These are phyloP conservation scores for Pimpla rufipes DNA, from an alignment of 2,888 invertebrate genomes.

Conservation along the genomic window DNA sequence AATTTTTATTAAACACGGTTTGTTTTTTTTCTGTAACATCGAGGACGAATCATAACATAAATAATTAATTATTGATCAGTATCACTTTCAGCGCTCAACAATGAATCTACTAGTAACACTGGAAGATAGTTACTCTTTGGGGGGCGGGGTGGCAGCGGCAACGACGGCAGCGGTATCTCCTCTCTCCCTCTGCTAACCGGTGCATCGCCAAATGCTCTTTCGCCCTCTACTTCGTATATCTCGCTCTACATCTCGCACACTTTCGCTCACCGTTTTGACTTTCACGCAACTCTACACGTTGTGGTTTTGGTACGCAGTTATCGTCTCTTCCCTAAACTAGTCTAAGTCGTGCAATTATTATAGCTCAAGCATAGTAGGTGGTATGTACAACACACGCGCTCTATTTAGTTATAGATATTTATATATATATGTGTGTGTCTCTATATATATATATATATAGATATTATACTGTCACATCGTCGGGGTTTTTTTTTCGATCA, in stretches of 20 bases:
- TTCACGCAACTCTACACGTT: conserved; percentile 52
- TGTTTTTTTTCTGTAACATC: conserved; percentile 83
- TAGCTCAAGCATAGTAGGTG: conserved; percentile 80
- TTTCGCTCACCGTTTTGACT: conserved; percentile 69
- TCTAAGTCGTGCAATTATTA: conserved; percentile 78
- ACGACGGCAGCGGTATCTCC: conserved; percentile 70
- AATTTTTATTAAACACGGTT: conserved; percentile 85
- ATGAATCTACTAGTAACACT: conserved; percentile 84
- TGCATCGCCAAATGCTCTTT: conserved; percentile 57
- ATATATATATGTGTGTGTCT: conserved; percentile 1
- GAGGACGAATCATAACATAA: conserved; percentile 85
- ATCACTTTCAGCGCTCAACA: conserved; percentile 85
- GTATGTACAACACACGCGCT: conserved; percentile 82
- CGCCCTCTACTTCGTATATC: conserved; percentile 63
- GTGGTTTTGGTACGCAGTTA: conserved; percentile 75
- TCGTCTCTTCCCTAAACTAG: conserved; percentile 74
- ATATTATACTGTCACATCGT: conserved; percentile 68
- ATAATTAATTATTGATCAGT: conserved; percentile 84
- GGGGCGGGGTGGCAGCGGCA: conserved; percentile 69
- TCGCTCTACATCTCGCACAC: conserved; percentile 56
- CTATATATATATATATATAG: conserved; percentile 21
- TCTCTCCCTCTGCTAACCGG: conserved; percentile 69
- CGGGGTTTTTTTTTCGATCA: conserved; percentile 63
- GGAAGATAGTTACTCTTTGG: conserved; percentile 82
- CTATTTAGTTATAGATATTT: conserved; percentile 62